These are phyloP conservation scores for Neoscelio sp. DNA, from an alignment of 2,888 invertebrate species.

Conservation along the genomic window DNA sequence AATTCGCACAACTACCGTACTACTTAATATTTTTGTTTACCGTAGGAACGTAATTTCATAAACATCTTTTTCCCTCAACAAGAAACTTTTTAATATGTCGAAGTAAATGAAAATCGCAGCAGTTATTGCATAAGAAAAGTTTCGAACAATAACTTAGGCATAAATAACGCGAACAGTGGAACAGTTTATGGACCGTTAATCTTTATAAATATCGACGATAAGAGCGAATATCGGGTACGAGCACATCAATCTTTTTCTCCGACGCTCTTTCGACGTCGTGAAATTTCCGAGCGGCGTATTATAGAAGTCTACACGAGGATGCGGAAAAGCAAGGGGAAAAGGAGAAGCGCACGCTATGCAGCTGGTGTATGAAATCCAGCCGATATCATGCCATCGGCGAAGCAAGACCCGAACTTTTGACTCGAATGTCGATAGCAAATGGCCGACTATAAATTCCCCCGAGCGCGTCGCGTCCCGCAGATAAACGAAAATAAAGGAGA, in stretches of 20 bases:
- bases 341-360: slow-evolving; percentile 35
- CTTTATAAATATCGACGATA: slow-evolving; percentile 52
- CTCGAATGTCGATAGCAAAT: slow-evolving; percentile 73
- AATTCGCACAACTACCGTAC: no score
- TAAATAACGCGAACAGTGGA: slow-evolving; percentile 38
- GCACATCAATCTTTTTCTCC: slow-evolving; percentile 39
- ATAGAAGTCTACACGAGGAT: slow-evolving; percentile 33
- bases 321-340: slow-evolving; percentile 49
- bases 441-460: slow-evolving; percentile 71
- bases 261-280: slow-evolving; percentile 36
- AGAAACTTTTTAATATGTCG: slow-evolving; percentile 5
- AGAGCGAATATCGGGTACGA: slow-evolving; percentile 39
- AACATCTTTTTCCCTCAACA: not conserved
- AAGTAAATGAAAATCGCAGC: slow-evolving; percentile 8
- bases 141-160: slow-evolving; percentile 33
- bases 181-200: slow-evolving; percentile 49
- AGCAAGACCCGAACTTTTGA: slow-evolving; percentile 69
- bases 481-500: slow-evolving; percentile 73
- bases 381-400: slow-evolving; percentile 62
- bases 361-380: slow-evolving; percentile 55
- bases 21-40: no score
- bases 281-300: slow-evolving; percentile 41
- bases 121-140: slow-evolving; percentile 17
- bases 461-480: slow-evolving; percentile 60
- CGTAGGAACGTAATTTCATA: no score